A percentile compares a stretch with the other conserved stretches of the same genome.
Conservation (phyloP, 2,113 vertebrate genomes). For the Theropithecus gelada region DNA sequence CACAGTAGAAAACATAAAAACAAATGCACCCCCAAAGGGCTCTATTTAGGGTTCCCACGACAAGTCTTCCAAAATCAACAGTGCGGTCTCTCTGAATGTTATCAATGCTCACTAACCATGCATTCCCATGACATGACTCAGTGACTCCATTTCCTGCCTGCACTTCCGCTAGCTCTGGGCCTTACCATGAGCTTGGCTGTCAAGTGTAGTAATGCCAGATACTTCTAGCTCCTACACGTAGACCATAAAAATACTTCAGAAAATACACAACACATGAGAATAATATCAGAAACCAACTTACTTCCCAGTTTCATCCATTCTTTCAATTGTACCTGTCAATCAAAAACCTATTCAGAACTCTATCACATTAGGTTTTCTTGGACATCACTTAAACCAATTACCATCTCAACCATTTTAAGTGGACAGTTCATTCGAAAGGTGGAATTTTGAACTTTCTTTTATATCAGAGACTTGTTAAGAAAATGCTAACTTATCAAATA, state of each 20-base stretch:
- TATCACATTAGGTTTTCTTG: background rate
- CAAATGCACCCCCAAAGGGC: constrained; percentile 54
- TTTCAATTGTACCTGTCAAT: background rate
- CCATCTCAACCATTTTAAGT: too few relatives aligned
- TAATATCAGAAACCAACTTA: constrained; percentile 18
- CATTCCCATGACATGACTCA: constrained; percentile 84
- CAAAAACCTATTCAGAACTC: background rate
- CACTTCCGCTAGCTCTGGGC: constrained; percentile 78
- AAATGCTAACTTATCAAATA: constrained; percentile 2
- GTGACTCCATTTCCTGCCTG: constrained; percentile 82
- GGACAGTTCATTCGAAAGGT: background rate
- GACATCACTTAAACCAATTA: background rate
- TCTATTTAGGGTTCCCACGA: constrained; percentile 81
- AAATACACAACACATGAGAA: background rate
- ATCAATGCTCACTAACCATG: constrained; percentile 77
- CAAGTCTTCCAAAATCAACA: constrained; percentile 87
- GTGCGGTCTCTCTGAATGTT: constrained; percentile 80
- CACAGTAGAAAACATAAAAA: constrained; percentile 75
- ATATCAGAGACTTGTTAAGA: background rate
- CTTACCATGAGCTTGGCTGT: constrained; percentile 63
- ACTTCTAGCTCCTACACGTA: background rate
- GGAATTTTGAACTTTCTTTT: background rate
- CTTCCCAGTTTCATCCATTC: background rate
- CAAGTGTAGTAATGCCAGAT: constrained; percentile 74
- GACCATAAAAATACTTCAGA: background rate